Evolutionary conservation across 2,888 invertebrate species (phyloP), one percentile per base, ranked within the genome.

Genomic region (Scaptomyza reducta): DNA sequence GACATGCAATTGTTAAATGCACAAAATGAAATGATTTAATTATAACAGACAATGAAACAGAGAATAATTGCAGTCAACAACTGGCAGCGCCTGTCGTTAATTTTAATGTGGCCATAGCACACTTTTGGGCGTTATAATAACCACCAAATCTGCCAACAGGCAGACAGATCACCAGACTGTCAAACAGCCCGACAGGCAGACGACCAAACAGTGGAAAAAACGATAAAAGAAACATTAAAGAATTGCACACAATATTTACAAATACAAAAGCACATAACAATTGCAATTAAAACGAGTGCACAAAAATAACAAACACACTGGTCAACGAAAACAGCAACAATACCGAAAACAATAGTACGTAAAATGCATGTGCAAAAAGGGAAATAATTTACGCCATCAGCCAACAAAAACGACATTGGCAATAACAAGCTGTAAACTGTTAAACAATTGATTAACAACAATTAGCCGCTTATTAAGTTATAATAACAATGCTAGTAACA

Each of bases 371-470:
- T 68, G 64, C 74, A 74, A 77, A 77, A 81, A 83, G 55, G 74
- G 63, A 80, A 86, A 81, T 86, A 87, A 87, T 86, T 83, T 69
- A 74, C 66, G 60, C 54, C 59, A 49, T 59, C 68, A 58, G 29
- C 38, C 49, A 38, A 50, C 51, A 67, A 54, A 68, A 67, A 49
- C 69, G 65, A 53, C 55, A 65, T 42, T 42, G 73, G 55, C 60
- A 80, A 71, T 60, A 74, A 69, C 75, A 72, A 70, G 82, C 73
- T 88, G 79, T 78, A 87, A 88, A 90, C 80, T 89, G 88, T 90
- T 89, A 86, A 84, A 89, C 89, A 90, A 89, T 89, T 89, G 90
- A 90, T 89, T 90, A 89, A 89, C 89, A 89, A 80, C 90, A 89
- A 89, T 89, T 89, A 89, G 89, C 90, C 86, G 87, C 80, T 87